Conservation (phyloP, 2,888 invertebrate species). For the Ceramica pisi region DNA sequence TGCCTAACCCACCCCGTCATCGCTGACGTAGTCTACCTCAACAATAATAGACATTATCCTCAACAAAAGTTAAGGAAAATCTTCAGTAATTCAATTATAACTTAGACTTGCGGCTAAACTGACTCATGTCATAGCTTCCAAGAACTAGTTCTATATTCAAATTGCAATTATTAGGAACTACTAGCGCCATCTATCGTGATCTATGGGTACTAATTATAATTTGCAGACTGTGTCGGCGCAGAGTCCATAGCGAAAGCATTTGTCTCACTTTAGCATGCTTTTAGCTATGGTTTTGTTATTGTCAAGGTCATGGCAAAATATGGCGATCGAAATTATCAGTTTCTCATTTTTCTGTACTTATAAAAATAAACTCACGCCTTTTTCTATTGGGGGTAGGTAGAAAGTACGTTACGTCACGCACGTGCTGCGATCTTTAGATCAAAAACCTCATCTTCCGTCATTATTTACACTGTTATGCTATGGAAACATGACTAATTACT, state of each 20-base stretch:
- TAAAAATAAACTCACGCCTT: not conserved
- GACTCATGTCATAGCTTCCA: conserved; percentile 36
- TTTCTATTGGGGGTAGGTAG: not conserved
- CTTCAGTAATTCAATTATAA: conserved; percentile 49
- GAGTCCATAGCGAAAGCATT: conserved; percentile 73
- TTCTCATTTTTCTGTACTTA: not conserved
- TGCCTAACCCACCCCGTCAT: not conserved
- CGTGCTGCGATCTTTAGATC: not conserved
- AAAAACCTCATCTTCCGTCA: too few relatives aligned
- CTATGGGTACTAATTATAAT: conserved; percentile 12
- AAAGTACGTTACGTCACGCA: not conserved
- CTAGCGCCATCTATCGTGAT: conserved; percentile 47
- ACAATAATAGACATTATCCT: conserved; percentile 20
- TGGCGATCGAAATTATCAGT: not conserved
- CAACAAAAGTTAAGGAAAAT: conserved; percentile 51
- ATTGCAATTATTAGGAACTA: not conserved
- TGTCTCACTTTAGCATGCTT: conserved; percentile 62
- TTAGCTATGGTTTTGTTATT: conserved; percentile 55
- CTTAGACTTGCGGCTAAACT: conserved; percentile 7
- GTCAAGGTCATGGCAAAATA: conserved; percentile 66
- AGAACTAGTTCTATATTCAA: conserved; percentile 24
- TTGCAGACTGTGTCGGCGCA: not conserved
- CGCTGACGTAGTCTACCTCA: not conserved
- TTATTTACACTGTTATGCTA: not conserved
- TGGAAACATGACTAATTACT: not conserved